Evolutionary conservation across 1,140 invertebrate species (phyloP).

Genomic region (Campoletis sonorensis): DNA sequence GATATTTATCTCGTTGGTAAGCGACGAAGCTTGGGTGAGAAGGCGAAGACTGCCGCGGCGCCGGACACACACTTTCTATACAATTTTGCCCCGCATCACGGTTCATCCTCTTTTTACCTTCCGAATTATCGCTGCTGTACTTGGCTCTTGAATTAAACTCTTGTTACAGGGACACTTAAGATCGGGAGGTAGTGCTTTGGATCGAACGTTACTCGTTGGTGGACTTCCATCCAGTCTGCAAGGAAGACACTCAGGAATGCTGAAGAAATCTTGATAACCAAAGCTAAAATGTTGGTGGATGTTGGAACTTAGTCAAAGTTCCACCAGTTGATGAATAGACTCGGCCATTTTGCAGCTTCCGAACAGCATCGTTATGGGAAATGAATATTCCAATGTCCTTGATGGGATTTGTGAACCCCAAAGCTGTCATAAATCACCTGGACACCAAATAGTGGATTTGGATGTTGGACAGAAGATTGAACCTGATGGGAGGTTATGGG

Average conservation of each 20-base stretch:
- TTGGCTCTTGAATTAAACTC: background rate
- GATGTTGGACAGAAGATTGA: background rate
- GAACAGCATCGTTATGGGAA: no score
- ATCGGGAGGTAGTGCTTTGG: conserved; percentile 20
- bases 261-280: no score
- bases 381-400: no score
- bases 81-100: conserved; percentile 20
- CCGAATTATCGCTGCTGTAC: conserved; percentile 15
- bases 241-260: no score
- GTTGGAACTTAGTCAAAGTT: no score
- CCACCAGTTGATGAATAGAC: no score
- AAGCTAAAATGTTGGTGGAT: no score
- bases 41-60: conserved; percentile 38
- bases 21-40: conserved; percentile 47
- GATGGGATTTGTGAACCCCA: no score
- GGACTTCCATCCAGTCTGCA: no score
- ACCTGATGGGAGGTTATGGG: background rate
- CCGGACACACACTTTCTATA: conserved; percentile 57
- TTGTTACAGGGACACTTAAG: conserved; percentile 22
- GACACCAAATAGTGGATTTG: no score
- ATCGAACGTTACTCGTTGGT: conserved; percentile 22
- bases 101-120: background rate
- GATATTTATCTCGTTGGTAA: conserved; percentile 67
- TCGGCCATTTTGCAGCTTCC: no score
- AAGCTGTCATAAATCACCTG: no score